Percentiles rank a stretch among this genome's conserved stretches.
These are phyloP conservation scores for Heterochromis multidens DNA, from an alignment of 2,113 vertebrate genomes.

Conservation along the genomic window DNA sequence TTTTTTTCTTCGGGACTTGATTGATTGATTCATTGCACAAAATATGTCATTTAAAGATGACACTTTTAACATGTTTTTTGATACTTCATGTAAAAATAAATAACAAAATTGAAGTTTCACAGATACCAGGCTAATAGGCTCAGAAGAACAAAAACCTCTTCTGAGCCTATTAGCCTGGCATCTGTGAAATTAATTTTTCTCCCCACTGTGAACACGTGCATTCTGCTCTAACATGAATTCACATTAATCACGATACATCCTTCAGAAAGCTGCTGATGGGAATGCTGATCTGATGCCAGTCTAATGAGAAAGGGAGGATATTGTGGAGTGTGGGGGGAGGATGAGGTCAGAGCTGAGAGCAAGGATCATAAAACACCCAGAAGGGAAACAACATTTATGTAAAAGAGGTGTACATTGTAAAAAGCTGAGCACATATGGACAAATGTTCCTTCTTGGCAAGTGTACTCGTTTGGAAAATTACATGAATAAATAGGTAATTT, in stretches of 20 bases:
- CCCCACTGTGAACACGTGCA: not conserved
- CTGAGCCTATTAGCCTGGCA: not conserved
- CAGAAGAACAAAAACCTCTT: not conserved
- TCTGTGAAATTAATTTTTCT: constrained; percentile 26
- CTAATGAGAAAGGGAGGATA: constrained; percentile 23
- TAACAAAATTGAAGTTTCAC: not conserved
- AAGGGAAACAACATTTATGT: constrained; percentile 27
- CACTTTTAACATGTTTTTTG: not conserved
- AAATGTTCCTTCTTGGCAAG: not conserved
- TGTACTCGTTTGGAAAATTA: not conserved
- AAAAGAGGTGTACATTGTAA: constrained; percentile 14
- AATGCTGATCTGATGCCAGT: constrained; percentile 21
- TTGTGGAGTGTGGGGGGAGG: not conserved
- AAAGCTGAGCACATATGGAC: not conserved
- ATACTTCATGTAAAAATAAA: not conserved
- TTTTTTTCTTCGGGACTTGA: not conserved
- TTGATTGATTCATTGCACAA: too few species aligned
- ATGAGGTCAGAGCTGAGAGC: not conserved
- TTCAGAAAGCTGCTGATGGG: constrained; percentile 9
- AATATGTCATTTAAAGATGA: not conserved
- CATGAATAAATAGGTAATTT: not conserved
- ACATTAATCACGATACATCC: constrained; percentile 44
- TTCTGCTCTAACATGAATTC: constrained; percentile 15
- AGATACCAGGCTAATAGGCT: not conserved
- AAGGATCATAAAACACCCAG: constrained; percentile 36